Base-by-base conservation (phyloP, 1,140 invertebrate genomes). In the Chymomyza costata region DNA sequence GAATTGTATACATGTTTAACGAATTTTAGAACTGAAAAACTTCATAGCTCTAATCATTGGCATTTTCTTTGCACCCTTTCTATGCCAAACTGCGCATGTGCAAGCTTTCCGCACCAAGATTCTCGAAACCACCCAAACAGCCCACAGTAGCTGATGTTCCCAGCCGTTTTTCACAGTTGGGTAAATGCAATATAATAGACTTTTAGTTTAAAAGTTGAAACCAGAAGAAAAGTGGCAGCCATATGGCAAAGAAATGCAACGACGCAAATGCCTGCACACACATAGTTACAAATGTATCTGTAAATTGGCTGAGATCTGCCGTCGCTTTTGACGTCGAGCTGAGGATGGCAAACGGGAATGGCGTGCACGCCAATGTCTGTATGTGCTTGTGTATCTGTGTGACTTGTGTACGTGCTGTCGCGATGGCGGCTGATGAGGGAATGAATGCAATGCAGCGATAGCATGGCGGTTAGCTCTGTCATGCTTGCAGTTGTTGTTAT, bases 51-150 rank as follows among this genome's bases (percentile, higher is more conserved):
- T n/a, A n/a, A n/a, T n/a, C n/a, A n/a, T n/a, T n/a, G n/a, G n/a
- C n/a, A n/a, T n/a, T n/a, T n/a, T n/a, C n/a, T n/a, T n/a, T n/a
- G n/a, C n/a, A n/a, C n/a, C 5, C 25, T 28, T 28, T 28, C 25
- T 6, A 28, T 28, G 19, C 7, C 39, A 19, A 16, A 48, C 1
- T 58, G 69, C 74, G 68, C 76, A 81, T 81, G 74, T 63, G 49
- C 69, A 31, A 48, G 37, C 32, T 55, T 54, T 57, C 14, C 45
- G 30, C 37, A 48, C 37, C 48, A n/a, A n/a, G n/a, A n/a, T n/a
- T n/a, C n/a, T 51, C 35, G 34, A 15, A n/a, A 7, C 21, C 21
- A 25, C 8, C 21, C 21, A 18, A 18, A 21, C 13, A 7, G 3
- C 35, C 18, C 21, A 31, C 55, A 51, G 49, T 30, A 45, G 60